These are phyloP conservation scores for Aleiodes leptofemur DNA, from an alignment of 2,888 invertebrate species.

Conservation along the genomic window DNA sequence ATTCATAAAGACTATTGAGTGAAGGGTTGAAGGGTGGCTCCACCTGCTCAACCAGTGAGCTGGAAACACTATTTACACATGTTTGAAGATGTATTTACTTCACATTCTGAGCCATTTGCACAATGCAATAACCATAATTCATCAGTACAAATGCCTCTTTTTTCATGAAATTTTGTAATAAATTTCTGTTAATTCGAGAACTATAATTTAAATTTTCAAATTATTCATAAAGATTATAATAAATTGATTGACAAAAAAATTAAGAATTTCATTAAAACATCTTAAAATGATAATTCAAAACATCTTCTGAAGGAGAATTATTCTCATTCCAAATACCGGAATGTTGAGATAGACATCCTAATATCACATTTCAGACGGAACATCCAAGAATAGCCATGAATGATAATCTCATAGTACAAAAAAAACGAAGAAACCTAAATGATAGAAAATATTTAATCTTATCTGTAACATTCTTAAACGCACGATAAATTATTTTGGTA, in stretches of 20 bases:
- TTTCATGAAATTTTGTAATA: no score
- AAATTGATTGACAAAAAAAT: no score
- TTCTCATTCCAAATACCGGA: neutral
- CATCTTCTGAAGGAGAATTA: neutral
- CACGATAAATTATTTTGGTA: constrained; percentile 28
- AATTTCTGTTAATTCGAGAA: no score
- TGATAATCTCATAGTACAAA: no score
- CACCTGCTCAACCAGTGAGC: constrained; percentile 6
- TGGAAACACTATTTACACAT: neutral
- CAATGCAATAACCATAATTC: no score
- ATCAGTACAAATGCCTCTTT: no score
- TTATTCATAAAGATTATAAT: no score
- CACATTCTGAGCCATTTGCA: constrained; percentile 12
- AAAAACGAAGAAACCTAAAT: neutral
- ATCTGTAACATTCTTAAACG: constrained; percentile 16
- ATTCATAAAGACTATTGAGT: constrained; percentile 18
- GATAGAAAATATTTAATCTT: constrained; percentile 14
- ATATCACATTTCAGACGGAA: neutral
- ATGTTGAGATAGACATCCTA: neutral
- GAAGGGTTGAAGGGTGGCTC: neutral
- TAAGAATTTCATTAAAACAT: no score
- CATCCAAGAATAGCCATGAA: constrained; percentile 1
- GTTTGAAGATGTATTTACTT: constrained; percentile 1
- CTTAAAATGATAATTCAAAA: neutral
- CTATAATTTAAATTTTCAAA: no score